A percentile compares a stretch with the other conserved stretches of the same genome.
phyloP scores from a whole-genome alignment of 1,140 invertebrate genomes.

The Eciton burchellii region DNA sequence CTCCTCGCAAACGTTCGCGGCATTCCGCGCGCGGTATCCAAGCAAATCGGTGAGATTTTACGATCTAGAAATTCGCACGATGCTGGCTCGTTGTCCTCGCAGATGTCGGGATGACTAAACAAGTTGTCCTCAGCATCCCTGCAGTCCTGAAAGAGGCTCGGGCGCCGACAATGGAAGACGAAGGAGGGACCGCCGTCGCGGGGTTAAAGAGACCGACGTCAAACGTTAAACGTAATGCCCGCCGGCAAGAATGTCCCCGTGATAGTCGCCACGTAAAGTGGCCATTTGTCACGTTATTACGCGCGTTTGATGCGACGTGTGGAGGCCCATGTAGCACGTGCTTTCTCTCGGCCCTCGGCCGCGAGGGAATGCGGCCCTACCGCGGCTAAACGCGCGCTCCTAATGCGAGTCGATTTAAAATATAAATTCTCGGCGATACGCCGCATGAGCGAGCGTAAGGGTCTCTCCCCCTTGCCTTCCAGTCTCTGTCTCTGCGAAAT shows the following conservation, averaged over 20 bases:
- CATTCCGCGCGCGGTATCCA: background rate
- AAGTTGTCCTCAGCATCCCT: constrained; percentile 41
- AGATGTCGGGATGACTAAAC: constrained; percentile 43
- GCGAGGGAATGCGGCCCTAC: constrained; percentile 72
- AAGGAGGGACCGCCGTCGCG: constrained; percentile 7
- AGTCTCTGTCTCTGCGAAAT: constrained; percentile 69
- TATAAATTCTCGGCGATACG: constrained; percentile 83
- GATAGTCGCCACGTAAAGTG: constrained; percentile 80
- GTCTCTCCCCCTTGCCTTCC: constrained; percentile 6
- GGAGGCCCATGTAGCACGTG: constrained; percentile 58
- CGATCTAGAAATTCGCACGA: background rate
- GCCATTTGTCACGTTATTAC: constrained; percentile 84
- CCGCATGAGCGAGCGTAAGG: constrained; percentile 72
- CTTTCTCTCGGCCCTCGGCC: constrained; percentile 59
- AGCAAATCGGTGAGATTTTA: constrained; percentile 15
- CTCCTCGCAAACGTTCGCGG: background rate
- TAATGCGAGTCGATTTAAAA: constrained; percentile 84
- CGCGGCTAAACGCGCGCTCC: constrained; percentile 71
- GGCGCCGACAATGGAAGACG: constrained; percentile 27
- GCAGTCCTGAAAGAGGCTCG: constrained; percentile 13
- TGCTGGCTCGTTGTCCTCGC: background rate
- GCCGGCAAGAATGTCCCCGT: constrained; percentile 78
- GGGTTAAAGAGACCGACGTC: constrained; percentile 76
- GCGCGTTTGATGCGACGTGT: constrained; percentile 80
- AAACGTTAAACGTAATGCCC: constrained; percentile 82